Conservation (phyloP, 2,113 vertebrate genomes). For the Chloroceryle aenea region DNA sequence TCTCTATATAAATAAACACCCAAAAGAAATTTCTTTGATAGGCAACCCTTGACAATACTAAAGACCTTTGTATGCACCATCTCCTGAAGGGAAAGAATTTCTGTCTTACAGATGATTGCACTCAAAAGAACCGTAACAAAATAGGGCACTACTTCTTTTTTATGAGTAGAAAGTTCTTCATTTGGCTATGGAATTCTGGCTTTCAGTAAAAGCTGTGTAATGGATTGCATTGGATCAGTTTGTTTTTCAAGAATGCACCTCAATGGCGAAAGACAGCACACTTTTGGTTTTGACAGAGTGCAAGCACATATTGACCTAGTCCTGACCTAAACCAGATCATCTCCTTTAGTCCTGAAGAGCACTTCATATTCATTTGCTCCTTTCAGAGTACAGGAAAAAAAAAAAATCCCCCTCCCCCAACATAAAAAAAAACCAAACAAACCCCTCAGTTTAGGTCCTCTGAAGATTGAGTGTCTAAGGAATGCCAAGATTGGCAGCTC, state of each 20-base stretch:
- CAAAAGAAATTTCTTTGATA: conserved; percentile 13
- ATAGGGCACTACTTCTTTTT: not conserved
- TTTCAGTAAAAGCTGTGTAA: not conserved
- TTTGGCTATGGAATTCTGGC: not conserved
- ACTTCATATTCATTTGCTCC: not conserved
- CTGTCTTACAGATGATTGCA: not conserved
- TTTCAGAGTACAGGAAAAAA: not conserved
- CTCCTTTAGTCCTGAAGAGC: not conserved
- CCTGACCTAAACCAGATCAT: not conserved
- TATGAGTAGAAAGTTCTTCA: not conserved
- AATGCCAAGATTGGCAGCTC: not conserved
- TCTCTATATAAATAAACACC: conserved; percentile 22
- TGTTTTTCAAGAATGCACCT: not conserved
- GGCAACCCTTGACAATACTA: not conserved
- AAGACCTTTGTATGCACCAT: conserved; percentile 13
- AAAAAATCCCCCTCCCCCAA: too few species aligned
- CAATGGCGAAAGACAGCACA: not conserved
- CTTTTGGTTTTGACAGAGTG: not conserved
- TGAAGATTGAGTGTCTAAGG: not conserved
- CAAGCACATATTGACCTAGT: not conserved
- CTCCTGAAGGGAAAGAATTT: conserved; percentile 26
- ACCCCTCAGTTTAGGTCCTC: not conserved
- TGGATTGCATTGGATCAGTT: not conserved
- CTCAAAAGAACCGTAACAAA: not conserved
- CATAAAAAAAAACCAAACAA: not conserved